A percentile compares a stretch with the other conserved stretches of the same genome.
Conservation (phyloP, 2,113 vertebrate genomes). For the Budorcas taxicolor region DNA sequence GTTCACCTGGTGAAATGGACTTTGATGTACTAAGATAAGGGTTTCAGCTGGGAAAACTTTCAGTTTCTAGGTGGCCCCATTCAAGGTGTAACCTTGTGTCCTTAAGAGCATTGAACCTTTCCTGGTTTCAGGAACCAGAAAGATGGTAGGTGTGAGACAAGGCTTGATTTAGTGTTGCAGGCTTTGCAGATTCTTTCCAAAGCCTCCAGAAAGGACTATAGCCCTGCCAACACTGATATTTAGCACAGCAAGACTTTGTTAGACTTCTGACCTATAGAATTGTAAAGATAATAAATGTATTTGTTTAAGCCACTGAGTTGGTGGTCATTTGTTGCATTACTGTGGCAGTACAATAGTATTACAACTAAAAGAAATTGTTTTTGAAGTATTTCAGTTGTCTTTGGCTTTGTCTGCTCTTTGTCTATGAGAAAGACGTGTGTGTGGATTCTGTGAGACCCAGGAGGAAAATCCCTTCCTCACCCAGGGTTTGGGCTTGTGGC, state of each 20-base stretch:
- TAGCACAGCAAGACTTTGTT: neutral
- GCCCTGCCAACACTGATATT: neutral
- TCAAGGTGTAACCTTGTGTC: neutral
- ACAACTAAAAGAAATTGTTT: neutral
- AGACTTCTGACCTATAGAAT: neutral
- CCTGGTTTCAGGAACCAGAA: neutral
- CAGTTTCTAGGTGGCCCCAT: neutral
- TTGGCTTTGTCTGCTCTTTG: neutral
- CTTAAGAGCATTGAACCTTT: neutral
- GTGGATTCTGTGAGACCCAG: neutral
- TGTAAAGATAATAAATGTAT: neutral
- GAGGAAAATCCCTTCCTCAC: neutral
- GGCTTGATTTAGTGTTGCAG: neutral
- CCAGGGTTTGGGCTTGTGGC: neutral
- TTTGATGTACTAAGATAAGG: neutral
- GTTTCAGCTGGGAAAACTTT: neutral
- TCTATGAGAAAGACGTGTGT: neutral
- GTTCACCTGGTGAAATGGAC: neutral
- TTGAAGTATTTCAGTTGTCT: neutral
- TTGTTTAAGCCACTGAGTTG: neutral
- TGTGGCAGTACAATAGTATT: neutral
- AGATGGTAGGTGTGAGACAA: neutral
- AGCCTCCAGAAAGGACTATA: neutral
- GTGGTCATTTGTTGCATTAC: neutral
- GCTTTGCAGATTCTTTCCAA: neutral